These are phyloP conservation scores for Psammodynastes pulverulentus DNA, from an alignment of 2,113 vertebrate species.

Conservation along the genomic window DNA sequence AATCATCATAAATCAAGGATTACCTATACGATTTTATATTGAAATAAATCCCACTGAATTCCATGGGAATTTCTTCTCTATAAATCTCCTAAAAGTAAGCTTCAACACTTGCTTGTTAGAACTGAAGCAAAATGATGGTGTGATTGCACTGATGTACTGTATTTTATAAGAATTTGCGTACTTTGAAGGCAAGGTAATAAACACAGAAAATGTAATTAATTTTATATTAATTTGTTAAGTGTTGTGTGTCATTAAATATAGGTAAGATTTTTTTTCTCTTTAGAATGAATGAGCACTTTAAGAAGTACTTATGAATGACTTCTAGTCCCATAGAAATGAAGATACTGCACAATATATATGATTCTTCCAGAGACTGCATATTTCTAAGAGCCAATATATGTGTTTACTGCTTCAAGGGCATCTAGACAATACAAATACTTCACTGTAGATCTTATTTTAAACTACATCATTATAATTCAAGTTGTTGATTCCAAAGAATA, in stretches of 20 bases:
- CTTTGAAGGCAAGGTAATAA: not conserved
- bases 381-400: constrained; percentile 5
- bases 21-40: not conserved
- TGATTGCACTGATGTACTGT: not conserved
- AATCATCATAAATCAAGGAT: not conserved
- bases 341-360: not conserved
- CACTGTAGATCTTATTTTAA: not conserved
- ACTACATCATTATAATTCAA: not conserved
- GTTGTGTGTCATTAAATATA: not conserved
- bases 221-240: constrained; percentile 6
- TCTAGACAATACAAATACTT: not conserved
- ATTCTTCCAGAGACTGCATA: not conserved
- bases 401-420: not conserved
- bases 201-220: not conserved
- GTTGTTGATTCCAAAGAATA: not conserved
- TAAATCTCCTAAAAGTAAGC: not conserved
- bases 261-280: not conserved
- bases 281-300: not conserved
- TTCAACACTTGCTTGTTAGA: not conserved
- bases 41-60: not conserved
- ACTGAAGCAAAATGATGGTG: not conserved
- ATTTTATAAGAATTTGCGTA: not conserved
- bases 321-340: not conserved
- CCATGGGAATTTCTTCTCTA: not conserved
- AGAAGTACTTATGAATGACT: constrained; percentile 1